Base-by-base conservation (phyloP, 2,113 vertebrate genomes). In the Zosterops japonicus region DNA sequence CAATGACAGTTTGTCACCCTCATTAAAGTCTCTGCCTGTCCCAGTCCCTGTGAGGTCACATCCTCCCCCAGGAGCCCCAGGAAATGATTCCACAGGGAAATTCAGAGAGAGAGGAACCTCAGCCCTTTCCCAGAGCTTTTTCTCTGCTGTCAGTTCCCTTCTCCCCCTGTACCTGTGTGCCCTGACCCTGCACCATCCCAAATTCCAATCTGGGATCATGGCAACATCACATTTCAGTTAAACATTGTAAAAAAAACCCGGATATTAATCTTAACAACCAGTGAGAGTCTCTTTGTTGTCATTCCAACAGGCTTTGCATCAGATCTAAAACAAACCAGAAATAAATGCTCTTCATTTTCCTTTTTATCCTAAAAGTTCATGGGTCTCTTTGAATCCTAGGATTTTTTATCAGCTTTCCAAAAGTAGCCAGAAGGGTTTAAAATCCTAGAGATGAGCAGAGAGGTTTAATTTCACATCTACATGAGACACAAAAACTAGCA, bases 261-360 rank as follows among this genome's bases (percentile, higher is more conserved):
- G 70, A 89, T 67, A 68, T 68, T 79, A 36, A 71, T 69, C 76
- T 75, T 19, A 74, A 77, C 94, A 81, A 83, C 71, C 90, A 92
- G 64, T 5, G 39, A 77, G 75, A 90, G 67, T 33, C 71, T 81
- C 93, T 89, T 86, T 90, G 88, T 81, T 81, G 76, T 90, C 59
- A 93, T 68, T 94, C 86, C 94, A 95, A 39, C n/a, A 71, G 60
- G 76, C 76, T 92, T 96, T 88, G 76, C 75, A 71, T 49, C 56
- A 92, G 53, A 80, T 36, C 78, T 82, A 85, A 87, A 92, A 10
- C 61, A 77, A 93, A 75, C 28, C 41, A 86, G 70, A 85, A 90
- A 86, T 33, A 85, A 90, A 86, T 33, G 47, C 13, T 82, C 57
- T 55, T n/a, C 9, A 8, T 57, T 89, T 90, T 83, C 79, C 42